These are phyloP conservation scores for Eulemur rubriventer DNA, from an alignment of 2,797 vertebrate species.

Conservation along the genomic window DNA sequence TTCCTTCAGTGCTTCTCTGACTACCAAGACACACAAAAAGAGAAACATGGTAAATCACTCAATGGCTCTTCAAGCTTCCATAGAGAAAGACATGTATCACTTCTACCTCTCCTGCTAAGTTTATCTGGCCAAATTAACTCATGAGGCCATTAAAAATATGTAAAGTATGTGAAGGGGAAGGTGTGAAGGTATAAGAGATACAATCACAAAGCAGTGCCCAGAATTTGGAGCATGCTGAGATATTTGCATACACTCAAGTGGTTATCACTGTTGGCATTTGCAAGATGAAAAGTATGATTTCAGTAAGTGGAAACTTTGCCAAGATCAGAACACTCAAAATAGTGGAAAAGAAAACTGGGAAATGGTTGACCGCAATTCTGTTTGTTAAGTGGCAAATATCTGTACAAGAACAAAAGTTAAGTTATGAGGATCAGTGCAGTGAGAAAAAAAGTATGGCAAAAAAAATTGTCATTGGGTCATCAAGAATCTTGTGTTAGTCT, in stretches of 20 bases:
- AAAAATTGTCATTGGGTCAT: not conserved
- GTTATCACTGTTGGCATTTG: not conserved
- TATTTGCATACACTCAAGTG: not conserved
- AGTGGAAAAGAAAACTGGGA: not conserved
- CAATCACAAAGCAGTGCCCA: too few relatives aligned
- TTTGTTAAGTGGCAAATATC: not conserved
- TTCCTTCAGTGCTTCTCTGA: not conserved
- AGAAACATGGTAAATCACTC: not conserved
- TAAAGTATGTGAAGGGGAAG: rapidly evolving
- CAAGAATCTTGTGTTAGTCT: not conserved
- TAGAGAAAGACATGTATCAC: not conserved
- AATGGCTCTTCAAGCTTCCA: not conserved
- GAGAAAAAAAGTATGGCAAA: not conserved
- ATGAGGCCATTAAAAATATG: not conserved
- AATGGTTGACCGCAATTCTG: not conserved
- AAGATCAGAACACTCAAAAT: not conserved
- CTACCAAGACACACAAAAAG: not conserved
- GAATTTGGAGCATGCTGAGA: not conserved
- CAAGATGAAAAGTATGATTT: not conserved
- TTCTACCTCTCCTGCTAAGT: not conserved
- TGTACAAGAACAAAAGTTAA: not conserved
- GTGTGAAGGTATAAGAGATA: rapidly evolving
- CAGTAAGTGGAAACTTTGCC: not conserved
- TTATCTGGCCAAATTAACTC: not conserved
- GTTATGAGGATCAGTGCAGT: rapidly evolving